Evolutionary conservation across 2,113 vertebrate genomes (phyloP).

Genomic region (Numida meleagris): DNA sequence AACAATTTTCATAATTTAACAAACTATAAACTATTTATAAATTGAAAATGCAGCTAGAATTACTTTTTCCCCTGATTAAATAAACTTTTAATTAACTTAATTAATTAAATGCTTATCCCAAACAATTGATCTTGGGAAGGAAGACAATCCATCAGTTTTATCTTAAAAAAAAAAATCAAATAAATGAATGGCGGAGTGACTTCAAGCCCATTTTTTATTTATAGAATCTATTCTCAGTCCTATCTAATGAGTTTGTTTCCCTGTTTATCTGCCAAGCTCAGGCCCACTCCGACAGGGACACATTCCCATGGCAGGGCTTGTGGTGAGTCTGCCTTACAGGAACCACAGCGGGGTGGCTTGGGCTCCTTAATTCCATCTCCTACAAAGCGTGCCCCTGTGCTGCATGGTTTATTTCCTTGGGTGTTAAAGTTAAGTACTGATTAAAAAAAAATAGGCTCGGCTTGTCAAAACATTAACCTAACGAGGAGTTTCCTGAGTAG

Average conservation of each 20-base stretch:
- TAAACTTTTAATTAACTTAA: conserved; percentile 9
- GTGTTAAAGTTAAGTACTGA: not conserved
- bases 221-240: not conserved
- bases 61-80: not conserved
- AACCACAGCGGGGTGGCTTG: rapidly evolving
- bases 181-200: not conserved
- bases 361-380: not conserved
- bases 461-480: not conserved
- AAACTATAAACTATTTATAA: not conserved
- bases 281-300: not conserved
- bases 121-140: not conserved
- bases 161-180: not conserved
- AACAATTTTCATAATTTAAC: not conserved
- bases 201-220: not conserved
- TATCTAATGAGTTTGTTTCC: not conserved
- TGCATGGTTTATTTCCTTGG: not conserved
- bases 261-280: not conserved
- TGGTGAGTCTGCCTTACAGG: not conserved
- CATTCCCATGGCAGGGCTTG: not conserved
- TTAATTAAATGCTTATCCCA: conserved; percentile 3
- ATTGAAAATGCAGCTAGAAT: not conserved
- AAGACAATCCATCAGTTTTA: not conserved
- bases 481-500: not conserved
- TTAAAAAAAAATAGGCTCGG: not conserved
- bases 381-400: not conserved